A percentile compares a stretch with the other conserved stretches of the same genome.
These are phyloP conservation scores for Brachypodius melanocephalos DNA, from an alignment of 2,113 vertebrate genomes.

Conservation along the genomic window DNA sequence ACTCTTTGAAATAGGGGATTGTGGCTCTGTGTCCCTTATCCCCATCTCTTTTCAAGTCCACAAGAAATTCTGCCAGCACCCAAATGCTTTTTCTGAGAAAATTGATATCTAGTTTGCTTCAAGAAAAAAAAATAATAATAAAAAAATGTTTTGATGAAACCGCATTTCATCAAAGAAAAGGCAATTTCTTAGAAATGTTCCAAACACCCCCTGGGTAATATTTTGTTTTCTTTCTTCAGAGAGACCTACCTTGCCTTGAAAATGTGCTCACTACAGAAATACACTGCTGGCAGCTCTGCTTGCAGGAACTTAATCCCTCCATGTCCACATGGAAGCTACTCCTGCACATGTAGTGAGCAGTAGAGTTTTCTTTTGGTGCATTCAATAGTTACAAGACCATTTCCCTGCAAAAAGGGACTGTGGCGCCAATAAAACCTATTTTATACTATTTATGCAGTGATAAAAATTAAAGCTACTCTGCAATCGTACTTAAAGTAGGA, in stretches of 20 bases:
- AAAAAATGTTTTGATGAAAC: background rate
- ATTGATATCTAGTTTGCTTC: background rate
- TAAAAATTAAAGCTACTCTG: background rate
- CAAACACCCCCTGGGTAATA: background rate
- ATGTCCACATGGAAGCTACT: background rate
- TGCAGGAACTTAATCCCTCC: background rate
- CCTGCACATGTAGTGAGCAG: background rate
- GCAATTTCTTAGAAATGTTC: background rate
- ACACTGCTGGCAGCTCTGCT: background rate
- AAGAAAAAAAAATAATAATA: background rate
- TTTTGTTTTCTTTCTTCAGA: background rate
- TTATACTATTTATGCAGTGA: background rate
- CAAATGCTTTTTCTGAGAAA: background rate
- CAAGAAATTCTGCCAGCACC: background rate
- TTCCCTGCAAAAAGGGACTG: background rate
- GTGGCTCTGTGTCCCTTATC: background rate
- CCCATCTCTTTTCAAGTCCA: background rate
- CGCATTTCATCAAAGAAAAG: background rate
- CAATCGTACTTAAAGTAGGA: fast-evolving
- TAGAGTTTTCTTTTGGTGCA: background rate
- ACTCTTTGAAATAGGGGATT: background rate
- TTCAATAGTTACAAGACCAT: background rate
- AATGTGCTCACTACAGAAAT: background rate
- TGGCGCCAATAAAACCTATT: background rate
- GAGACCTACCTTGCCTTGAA: background rate